A percentile compares a stretch with the other conserved stretches of the same genome.
Evolutionary conservation across 2,888 invertebrate genomes (phyloP).

Genomic region (Zonitis immaculata): DNA sequence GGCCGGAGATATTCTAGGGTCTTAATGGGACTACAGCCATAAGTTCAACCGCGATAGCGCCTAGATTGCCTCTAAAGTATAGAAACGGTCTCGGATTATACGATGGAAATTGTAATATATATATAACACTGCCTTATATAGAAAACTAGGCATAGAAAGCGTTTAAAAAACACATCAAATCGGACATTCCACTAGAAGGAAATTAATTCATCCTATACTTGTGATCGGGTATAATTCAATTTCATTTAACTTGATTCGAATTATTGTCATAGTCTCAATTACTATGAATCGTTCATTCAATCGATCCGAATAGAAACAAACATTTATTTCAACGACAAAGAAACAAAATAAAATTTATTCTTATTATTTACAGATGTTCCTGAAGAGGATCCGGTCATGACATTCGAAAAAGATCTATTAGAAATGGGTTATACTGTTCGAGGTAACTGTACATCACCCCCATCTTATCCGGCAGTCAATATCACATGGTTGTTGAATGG

Average conservation of each 20-base stretch:
- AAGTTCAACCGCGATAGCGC: slow-evolving; percentile 29
- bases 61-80: slow-evolving; percentile 31
- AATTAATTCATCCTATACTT: slow-evolving; percentile 37
- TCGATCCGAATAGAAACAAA: too few species aligned
- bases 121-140: slow-evolving; percentile 32
- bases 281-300: too few species aligned
- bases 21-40: slow-evolving; percentile 24
- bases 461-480: slow-evolving; percentile 64
- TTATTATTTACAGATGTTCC: slow-evolving; percentile 55
- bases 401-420: slow-evolving; percentile 64
- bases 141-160: slow-evolving; percentile 21
- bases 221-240: slow-evolving; percentile 24
- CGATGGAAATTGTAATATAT: slow-evolving; percentile 34
- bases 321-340: too few species aligned
- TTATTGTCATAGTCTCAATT: too few species aligned
- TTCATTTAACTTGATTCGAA: slow-evolving; percentile 11
- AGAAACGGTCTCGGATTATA: slow-evolving; percentile 31
- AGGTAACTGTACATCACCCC: slow-evolving; percentile 65
- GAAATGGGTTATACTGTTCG: slow-evolving; percentile 64
- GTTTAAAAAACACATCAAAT: slow-evolving; percentile 34
- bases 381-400: slow-evolving; percentile 60
- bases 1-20: slow-evolving; percentile 16
- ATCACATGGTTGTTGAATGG: slow-evolving; percentile 68
- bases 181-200: slow-evolving; percentile 29
- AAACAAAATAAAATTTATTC: too few species aligned